phyloP scores from a whole-genome alignment of 2,113 vertebrate genomes.

The Macrotis lagotis region DNA sequence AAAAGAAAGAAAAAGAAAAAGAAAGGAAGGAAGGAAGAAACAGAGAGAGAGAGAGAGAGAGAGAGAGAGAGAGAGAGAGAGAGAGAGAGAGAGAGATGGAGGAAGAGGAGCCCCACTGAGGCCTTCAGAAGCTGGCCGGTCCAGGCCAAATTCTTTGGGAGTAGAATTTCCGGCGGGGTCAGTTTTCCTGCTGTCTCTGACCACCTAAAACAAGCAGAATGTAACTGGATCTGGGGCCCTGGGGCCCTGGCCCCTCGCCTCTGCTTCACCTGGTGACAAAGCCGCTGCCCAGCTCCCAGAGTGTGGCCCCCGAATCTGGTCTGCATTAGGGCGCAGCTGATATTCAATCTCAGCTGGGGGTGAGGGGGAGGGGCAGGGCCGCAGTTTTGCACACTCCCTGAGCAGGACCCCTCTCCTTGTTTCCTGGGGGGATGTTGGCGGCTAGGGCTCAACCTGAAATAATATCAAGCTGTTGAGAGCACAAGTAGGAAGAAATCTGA shows the following conservation, averaged over 20 bases:
- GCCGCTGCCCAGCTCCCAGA: slow-evolving; percentile 11
- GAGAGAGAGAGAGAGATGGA: background rate
- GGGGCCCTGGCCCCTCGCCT: background rate
- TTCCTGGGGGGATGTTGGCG: background rate
- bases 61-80: background rate
- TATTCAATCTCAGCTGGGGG: background rate
- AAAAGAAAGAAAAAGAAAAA: too few species aligned
- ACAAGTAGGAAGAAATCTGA: background rate
- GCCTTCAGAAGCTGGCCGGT: slow-evolving; percentile 68
- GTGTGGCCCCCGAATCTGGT: background rate
- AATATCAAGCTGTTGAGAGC: background rate
- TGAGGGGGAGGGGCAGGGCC: background rate
- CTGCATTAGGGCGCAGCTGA: background rate
- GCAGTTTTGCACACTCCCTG: background rate
- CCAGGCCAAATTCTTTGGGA: slow-evolving; percentile 5
- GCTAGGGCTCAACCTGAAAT: background rate
- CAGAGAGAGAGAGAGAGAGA: background rate
- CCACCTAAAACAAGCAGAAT: background rate
- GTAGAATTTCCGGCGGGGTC: background rate
- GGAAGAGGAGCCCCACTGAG: background rate
- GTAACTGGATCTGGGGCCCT: background rate
- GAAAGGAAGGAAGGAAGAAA: too few species aligned
- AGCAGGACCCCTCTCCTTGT: background rate
- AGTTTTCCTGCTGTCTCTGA: background rate
- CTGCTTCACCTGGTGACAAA: slow-evolving; percentile 61